phyloP scores from a whole-genome alignment of 2,888 invertebrate genomes.

The Agonopterix subpropinquella region DNA sequence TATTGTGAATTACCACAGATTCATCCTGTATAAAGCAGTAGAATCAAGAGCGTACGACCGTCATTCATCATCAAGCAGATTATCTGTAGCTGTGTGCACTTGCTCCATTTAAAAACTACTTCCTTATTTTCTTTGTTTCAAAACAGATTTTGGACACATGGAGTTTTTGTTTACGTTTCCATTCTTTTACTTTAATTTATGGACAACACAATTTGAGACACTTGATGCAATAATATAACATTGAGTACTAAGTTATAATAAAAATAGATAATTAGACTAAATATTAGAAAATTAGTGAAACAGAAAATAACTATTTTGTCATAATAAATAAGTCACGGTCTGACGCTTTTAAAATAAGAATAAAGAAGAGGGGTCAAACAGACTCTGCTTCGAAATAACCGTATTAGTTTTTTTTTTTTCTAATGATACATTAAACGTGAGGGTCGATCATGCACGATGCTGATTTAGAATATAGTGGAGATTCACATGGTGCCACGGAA shows the following conservation, averaged over 20 bases:
- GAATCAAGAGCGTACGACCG: slow-evolving; percentile 44
- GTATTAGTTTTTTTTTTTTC: slow-evolving; percentile 27
- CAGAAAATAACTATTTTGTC: slow-evolving; percentile 21
- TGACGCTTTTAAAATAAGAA: slow-evolving; percentile 24
- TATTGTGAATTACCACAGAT: background rate
- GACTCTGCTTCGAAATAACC: slow-evolving; percentile 20
- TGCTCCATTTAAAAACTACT: slow-evolving; percentile 45
- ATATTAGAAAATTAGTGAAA: too few species aligned
- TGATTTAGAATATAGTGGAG: background rate
- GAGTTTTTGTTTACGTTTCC: background rate
- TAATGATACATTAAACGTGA: slow-evolving; percentile 14
- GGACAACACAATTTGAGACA: too few species aligned
- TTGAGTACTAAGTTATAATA: background rate
- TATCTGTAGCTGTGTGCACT: slow-evolving; percentile 52
- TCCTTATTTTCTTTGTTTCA: slow-evolving; percentile 25
- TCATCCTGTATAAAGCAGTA: slow-evolving; percentile 27
- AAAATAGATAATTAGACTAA: too few species aligned
- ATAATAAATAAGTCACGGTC: slow-evolving; percentile 29
- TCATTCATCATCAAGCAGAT: slow-evolving; percentile 59
- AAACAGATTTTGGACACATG: background rate
- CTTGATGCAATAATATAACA: background rate
- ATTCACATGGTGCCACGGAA: background rate
- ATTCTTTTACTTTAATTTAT: background rate
- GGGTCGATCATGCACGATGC: slow-evolving; percentile 14
- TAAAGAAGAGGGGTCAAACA: slow-evolving; percentile 29